Evolutionary conservation across 2,888 invertebrate genomes (phyloP).

Genomic region (Euplexia lucipara): DNA sequence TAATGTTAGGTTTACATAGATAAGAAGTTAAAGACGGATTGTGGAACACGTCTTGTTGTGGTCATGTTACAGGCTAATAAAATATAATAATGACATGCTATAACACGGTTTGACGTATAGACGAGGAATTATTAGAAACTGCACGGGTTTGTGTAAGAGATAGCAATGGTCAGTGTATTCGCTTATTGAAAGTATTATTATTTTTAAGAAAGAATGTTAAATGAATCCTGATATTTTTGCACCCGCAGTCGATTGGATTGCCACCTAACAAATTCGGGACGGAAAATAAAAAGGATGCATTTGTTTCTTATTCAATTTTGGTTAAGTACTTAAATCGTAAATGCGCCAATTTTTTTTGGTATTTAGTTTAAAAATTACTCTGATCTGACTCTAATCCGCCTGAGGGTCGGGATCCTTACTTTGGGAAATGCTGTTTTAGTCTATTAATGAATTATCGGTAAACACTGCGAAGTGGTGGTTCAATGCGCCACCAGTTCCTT

Average conservation of each 20-base stretch:
- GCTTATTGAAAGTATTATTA: neutral
- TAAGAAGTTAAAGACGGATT: slow-evolving; percentile 43
- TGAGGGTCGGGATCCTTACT: too few species aligned
- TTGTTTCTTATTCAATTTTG: too few species aligned
- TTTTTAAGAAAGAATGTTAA: neutral
- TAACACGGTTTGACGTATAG: slow-evolving; percentile 3
- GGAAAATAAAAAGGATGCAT: too few species aligned
- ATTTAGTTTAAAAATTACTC: too few species aligned
- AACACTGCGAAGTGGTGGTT: neutral
- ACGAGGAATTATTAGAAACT: slow-evolving; percentile 11
- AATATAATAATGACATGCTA: slow-evolving; percentile 18
- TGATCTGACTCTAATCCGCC: too few species aligned
- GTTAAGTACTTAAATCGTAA: too few species aligned
- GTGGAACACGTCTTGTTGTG: slow-evolving; percentile 48
- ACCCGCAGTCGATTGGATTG: too few species aligned
- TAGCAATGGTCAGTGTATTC: neutral
- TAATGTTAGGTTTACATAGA: slow-evolving; percentile 43
- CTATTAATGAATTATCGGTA: neutral
- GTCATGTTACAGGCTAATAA: slow-evolving; percentile 12
- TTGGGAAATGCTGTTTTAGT: too few species aligned
- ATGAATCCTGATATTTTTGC: neutral
- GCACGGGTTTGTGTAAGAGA: neutral
- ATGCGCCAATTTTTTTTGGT: too few species aligned
- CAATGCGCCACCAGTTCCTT: slow-evolving; percentile 5
- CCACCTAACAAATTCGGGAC: too few species aligned